Conservation (phyloP, 2,888 invertebrate genomes). For the Diogma glabrata region DNA sequence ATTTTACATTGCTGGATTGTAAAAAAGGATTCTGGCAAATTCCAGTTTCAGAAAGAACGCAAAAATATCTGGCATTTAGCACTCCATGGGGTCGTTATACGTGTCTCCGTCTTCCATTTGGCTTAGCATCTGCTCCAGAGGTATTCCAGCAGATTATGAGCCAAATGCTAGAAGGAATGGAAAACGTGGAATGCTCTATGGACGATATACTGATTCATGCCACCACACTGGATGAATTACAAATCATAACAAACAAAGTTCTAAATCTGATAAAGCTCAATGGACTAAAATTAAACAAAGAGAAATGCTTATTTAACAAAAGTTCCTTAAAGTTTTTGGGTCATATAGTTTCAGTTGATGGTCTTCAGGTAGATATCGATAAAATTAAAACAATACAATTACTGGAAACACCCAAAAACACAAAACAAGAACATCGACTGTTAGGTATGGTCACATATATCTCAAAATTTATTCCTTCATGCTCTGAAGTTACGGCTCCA, state of each 20-base stretch:
- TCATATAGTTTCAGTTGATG: slow-evolving; percentile 16
- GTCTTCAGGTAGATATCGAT: slow-evolving; percentile 14
- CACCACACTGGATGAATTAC: slow-evolving; percentile 18
- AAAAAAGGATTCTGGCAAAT: slow-evolving; percentile 6
- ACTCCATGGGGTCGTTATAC: background rate
- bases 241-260: slow-evolving; percentile 18
- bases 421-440: slow-evolving; percentile 14
- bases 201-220: slow-evolving; percentile 22
- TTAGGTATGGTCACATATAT: slow-evolving; percentile 15
- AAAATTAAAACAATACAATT: slow-evolving; percentile 14
- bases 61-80: background rate
- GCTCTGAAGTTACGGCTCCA: background rate
- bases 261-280: too few species aligned
- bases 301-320: slow-evolving; percentile 20
- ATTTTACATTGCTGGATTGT: background rate
- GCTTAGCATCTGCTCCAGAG: background rate
- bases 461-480: background rate
- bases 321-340: slow-evolving; percentile 17
- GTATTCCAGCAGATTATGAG: slow-evolving; percentile 9
- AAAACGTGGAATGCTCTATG: slow-evolving; percentile 20
- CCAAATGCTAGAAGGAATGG: slow-evolving; percentile 12
- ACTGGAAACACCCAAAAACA: slow-evolving; percentile 12
- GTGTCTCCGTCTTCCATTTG: slow-evolving; percentile 15
- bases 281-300: slow-evolving; percentile 22
- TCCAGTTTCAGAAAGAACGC: background rate